A percentile compares a stretch with the other conserved stretches of the same genome.
These are phyloP conservation scores for Odocoileus hemionus DNA, from an alignment of 2,113 vertebrate species.

Conservation along the genomic window DNA sequence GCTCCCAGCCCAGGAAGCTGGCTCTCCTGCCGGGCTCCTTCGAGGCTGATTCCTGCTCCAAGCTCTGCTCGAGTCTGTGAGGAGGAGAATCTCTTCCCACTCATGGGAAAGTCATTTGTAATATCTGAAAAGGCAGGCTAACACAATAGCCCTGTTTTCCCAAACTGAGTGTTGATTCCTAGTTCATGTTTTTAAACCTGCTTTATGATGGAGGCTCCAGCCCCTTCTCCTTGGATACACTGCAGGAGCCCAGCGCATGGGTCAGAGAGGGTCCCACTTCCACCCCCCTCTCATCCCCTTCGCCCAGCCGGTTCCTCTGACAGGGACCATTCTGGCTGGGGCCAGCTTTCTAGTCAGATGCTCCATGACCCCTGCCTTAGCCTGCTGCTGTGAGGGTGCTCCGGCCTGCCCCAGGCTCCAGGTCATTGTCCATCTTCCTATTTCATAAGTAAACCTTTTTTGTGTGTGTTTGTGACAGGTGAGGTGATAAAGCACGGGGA, in stretches of 20 bases:
- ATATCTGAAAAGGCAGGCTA: neutral
- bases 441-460: neutral
- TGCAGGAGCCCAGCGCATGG: neutral
- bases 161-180: neutral
- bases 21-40: neutral
- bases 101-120: neutral
- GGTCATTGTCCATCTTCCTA: neutral
- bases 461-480: slow-evolving; percentile 77
- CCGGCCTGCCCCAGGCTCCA: neutral
- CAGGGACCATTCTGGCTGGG: neutral
- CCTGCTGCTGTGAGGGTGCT: rapidly evolving
- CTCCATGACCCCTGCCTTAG: neutral
- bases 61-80: neutral
- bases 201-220: neutral
- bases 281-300: too few species aligned
- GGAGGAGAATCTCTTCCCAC: neutral
- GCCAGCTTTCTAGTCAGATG: neutral
- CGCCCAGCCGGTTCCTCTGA: neutral
- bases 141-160: neutral
- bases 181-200: neutral
- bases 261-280: neutral
- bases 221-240: neutral
- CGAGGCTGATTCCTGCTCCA: neutral
- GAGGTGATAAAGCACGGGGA: slow-evolving; percentile 91
- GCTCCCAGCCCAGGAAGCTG: neutral